Evolutionary conservation across 37 sponge, comb jelly and placozoan genomes (phyloP), one percentile per base, ranked within the genome.

Genomic region (Dysidea cf. avara): DNA sequence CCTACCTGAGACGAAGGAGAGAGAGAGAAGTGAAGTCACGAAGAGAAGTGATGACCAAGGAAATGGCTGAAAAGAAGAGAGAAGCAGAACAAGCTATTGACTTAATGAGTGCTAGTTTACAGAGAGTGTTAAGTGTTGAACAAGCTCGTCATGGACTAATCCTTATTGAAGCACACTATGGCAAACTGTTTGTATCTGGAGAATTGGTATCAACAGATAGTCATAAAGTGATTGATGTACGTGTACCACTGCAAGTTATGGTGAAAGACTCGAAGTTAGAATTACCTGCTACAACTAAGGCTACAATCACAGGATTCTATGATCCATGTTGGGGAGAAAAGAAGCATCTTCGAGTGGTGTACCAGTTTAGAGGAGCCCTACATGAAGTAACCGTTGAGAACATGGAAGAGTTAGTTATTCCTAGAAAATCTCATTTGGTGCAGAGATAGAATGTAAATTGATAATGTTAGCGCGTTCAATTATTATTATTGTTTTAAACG

Each of bases 341-440:
- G 48, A 97, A 97, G 64, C 49, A 82, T 57, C 61, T 97, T 31
- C 30, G 86, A 20, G 93, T 97, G 20, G 57, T 33, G 14, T 97
- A 97, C 62, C 72, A 81, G 58, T 97, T 97, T 66, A 56, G 89
- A 33, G 90, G 90, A 11, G 30, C 55, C 0, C 69, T 78, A 61
- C 99, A 97, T 68, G 95, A 94, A 35, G 95, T 97, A 32, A 95
- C 92, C 9, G 78, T 94, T 22, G 81, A 68, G 28, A 87, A 97
- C 35, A 61, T 54, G 2, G 90, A 94, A 25, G 60, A 80, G 17
- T 61, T 97, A 0, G 56, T 77, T 65, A 92, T 94, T 43, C 99
- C 99, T 22, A 81, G 79, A 47, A 59, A 83, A 49, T 94, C 96
- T 4, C 96, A 95, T 43, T 43, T 43, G 9, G 46, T 43, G 9